Evolutionary conservation across 2,113 vertebrate species (phyloP).

Genomic region (Heloderma charlesbogerti): DNA sequence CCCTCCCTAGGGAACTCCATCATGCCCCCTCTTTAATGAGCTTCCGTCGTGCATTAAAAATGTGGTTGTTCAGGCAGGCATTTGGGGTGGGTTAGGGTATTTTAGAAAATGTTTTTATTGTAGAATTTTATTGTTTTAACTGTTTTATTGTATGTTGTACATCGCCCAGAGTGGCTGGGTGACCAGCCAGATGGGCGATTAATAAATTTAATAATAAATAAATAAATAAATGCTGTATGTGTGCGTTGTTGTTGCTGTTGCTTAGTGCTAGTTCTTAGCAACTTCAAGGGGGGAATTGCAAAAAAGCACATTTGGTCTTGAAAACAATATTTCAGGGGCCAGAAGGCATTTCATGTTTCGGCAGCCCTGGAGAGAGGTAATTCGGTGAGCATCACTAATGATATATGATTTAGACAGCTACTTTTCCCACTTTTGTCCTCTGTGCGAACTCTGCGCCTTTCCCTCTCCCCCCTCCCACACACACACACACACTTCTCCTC

Average conservation of each 20-base stretch:
- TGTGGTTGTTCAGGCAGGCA: too few relatives aligned
- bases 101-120: too few relatives aligned
- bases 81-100: too few relatives aligned
- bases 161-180: too few relatives aligned
- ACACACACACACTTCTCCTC: slow-evolving; percentile 41
- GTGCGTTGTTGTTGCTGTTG: not conserved
- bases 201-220: too few relatives aligned
- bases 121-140: too few relatives aligned
- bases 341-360: slow-evolving; percentile 75
- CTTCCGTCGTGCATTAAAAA: too few relatives aligned
- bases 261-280: slow-evolving; percentile 38
- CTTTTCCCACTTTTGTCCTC: slow-evolving; percentile 71
- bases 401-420: slow-evolving; percentile 75
- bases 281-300: slow-evolving; percentile 52
- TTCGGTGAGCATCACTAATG: slow-evolving; percentile 77
- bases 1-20: too few relatives aligned
- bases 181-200: too few relatives aligned
- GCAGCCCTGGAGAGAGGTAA: slow-evolving; percentile 72
- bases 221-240: not conserved
- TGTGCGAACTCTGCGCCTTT: slow-evolving; percentile 68
- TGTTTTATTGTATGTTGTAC: too few relatives aligned
- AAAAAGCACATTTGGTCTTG: slow-evolving; percentile 67
- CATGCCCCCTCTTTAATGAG: too few relatives aligned
- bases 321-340: slow-evolving; percentile 71
- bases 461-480: slow-evolving; percentile 7